phyloP scores from a whole-genome alignment of 2,797 vertebrate genomes.

The Chloroceryle amazona region DNA sequence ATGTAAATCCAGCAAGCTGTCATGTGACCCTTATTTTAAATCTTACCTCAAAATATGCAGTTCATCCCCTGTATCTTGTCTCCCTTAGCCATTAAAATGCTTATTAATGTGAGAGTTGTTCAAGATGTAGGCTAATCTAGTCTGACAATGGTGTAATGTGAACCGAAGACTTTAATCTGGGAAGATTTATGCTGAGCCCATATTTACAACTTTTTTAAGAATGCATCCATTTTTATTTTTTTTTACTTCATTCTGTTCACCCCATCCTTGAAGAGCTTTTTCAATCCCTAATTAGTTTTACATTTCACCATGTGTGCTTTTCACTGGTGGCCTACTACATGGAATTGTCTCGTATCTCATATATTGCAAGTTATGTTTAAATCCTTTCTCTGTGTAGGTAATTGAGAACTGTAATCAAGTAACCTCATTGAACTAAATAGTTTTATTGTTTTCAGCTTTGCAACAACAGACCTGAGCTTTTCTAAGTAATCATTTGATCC shows the following conservation, averaged over 20 bases:
- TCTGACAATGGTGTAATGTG: accelerated
- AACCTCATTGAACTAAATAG: background rate
- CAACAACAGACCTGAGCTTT: background rate
- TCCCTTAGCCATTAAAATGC: background rate
- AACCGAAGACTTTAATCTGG: background rate
- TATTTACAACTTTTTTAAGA: background rate
- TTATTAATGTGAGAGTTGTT: background rate
- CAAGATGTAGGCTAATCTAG: background rate
- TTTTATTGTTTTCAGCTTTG: slow-evolving; percentile 19
- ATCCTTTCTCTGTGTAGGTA: background rate
- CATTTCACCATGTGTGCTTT: background rate
- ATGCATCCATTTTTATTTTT: background rate
- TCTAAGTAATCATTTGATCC: background rate
- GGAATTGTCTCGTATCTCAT: background rate
- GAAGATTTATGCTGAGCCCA: background rate
- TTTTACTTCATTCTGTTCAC: background rate
- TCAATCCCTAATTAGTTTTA: background rate
- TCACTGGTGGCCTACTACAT: background rate
- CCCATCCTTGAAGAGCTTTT: background rate
- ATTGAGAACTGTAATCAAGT: background rate
- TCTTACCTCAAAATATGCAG: background rate
- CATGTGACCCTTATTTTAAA: background rate
- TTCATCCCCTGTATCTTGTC: background rate
- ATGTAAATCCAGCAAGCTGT: background rate
- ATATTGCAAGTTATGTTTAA: background rate